Evolutionary conservation across 2,888 invertebrate species (phyloP), one percentile per base, ranked within the genome.

Genomic region (Euspilapteryx auroguttella): DNA sequence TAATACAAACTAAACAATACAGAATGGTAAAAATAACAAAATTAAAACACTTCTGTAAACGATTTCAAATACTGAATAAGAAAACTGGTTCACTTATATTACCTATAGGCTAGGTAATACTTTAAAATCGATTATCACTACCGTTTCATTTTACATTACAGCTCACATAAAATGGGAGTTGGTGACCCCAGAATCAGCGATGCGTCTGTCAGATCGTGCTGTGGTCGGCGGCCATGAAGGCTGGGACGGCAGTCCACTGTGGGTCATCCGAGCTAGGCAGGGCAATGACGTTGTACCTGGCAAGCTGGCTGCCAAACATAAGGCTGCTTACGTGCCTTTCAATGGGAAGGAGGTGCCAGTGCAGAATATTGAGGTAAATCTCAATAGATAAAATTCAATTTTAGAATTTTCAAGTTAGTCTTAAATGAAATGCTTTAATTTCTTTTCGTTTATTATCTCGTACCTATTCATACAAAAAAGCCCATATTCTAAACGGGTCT

Each of bases 181-280:
- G 10, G 29, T 25, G 8, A 29, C 24, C 9, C 25, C 25, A 1
- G 11, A 17, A 5, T 25, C 57, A 14, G 73, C 73, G 0, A 45
- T 41, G 2, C 44, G 49, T 7, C 34, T 75, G 6, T 45, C 55
- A 1, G 69, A 68, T 1, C 49, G 59, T 37, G 75, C 75, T 0
- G 69, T 76, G 0, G 48, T 66, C 0, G 76, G 73, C 1, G 77
- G 77, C 0, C 63, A 71, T 15, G 77, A 76, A 38, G 75, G 71
- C 1, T 71, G 75, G 69, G 75, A 77, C 24, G 68, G 73, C 1
- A 73, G 68, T 33, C 71, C 71, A 0, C 36, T 77, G 1, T 77
- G 76, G 68, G 66, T 77, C 8, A 76, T 76, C 29, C 44, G 75
- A 13, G 51, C 63, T 0, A 66, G 65, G 65, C 61, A 75, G 22